A percentile compares a stretch with the other conserved stretches of the same genome.
Conservation (phyloP, 2,888 invertebrate species). For the Drosophila antonietae region DNA sequence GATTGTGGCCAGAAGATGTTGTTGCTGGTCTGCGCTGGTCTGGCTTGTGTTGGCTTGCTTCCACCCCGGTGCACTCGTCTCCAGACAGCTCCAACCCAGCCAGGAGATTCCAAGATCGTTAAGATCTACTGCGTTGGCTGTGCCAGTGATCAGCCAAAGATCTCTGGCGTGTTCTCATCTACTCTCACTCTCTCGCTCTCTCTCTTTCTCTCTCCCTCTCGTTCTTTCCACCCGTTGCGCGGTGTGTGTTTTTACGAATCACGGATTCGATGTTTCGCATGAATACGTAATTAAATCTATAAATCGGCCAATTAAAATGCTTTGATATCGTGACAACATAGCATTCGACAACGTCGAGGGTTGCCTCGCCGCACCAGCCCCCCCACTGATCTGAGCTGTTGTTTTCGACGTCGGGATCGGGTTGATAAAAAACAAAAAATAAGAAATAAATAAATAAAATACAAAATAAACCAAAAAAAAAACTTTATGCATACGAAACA, state of each 20-base stretch:
- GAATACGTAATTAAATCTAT: conserved; percentile 85
- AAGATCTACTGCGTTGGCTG: conserved; percentile 77
- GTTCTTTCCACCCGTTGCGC: conserved; percentile 55
- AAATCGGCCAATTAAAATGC: conserved; percentile 85
- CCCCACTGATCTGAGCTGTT: conserved; percentile 28
- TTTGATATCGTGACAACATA: conserved; percentile 85
- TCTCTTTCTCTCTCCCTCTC: not conserved
- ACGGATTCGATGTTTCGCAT: conserved; percentile 85
- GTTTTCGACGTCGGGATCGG: conserved; percentile 29
- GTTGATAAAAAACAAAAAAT: conserved; percentile 5
- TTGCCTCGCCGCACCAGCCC: conserved; percentile 23
- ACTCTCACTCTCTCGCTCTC: conserved; percentile 29
- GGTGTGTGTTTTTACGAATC: conserved; percentile 85
- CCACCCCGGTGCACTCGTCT: conserved; percentile 22
- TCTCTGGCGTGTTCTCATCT: conserved; percentile 41
- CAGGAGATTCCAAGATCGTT: conserved; percentile 68
- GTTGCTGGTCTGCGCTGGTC: conserved; percentile 19
- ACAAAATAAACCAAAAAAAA: conserved; percentile 41
- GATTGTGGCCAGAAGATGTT: conserved; percentile 60
- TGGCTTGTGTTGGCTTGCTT: conserved; percentile 19
- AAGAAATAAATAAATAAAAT: conserved; percentile 26
- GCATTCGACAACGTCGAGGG: conserved; percentile 82
- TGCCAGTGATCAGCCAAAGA: conserved; percentile 59
- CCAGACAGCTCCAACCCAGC: conserved; percentile 17
- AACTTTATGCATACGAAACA: conserved; percentile 57